Conservation (phyloP, 1,140 invertebrate genomes). For the Helicoverpa zea region DNA sequence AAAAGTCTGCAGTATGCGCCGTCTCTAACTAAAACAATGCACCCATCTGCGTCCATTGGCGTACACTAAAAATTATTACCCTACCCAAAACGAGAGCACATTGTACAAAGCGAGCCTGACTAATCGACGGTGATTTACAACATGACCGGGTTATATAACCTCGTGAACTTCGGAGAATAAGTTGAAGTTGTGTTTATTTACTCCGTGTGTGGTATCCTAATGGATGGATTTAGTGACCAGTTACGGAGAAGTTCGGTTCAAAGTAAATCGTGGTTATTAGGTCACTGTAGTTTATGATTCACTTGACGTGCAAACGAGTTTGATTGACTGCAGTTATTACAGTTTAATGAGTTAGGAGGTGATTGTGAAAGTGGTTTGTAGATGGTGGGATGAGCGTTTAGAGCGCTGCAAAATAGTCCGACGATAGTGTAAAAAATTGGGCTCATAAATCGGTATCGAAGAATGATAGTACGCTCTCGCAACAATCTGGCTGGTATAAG, state of each 20-base stretch:
- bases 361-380: slow-evolving; percentile 4
- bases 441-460: no score
- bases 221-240: slow-evolving; percentile 31
- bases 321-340: slow-evolving; percentile 11
- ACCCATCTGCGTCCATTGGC: slow-evolving; percentile 51
- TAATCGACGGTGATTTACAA: slow-evolving; percentile 79
- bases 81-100: slow-evolving; percentile 65
- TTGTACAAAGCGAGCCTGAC: slow-evolving; percentile 62
- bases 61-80: slow-evolving; percentile 71
- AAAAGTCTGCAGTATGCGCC: neutral
- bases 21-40: slow-evolving; percentile 39
- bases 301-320: slow-evolving; percentile 1
- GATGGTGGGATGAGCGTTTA: neutral
- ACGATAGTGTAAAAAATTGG: no score
- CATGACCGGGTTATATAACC: slow-evolving; percentile 68
- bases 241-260: slow-evolving; percentile 10
- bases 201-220: slow-evolving; percentile 71
- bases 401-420: neutral
- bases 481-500: no score
- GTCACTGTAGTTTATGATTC: slow-evolving; percentile 2
- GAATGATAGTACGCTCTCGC: no score
- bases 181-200: slow-evolving; percentile 68
- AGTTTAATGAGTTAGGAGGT: neutral
- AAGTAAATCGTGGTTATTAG: slow-evolving; percentile 13
- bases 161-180: slow-evolving; percentile 66